A percentile compares a stretch with the other conserved stretches of the same genome.
These are phyloP conservation scores for Aporophyla nigra DNA, from an alignment of 2,888 invertebrate species.

Conservation along the genomic window DNA sequence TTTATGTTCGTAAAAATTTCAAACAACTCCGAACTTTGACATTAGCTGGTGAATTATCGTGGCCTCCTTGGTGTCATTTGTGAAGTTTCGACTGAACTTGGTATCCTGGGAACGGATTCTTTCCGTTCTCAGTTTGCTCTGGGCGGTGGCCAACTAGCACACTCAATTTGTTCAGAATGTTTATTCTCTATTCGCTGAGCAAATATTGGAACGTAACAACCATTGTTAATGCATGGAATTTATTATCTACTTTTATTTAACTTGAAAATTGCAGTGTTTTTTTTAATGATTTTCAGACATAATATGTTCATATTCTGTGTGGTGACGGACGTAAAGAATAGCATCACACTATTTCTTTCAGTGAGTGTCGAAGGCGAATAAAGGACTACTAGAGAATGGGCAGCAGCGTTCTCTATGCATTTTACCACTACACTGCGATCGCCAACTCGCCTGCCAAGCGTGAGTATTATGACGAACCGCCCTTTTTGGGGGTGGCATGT, in stretches of 20 bases:
- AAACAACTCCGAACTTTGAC: constrained; percentile 88
- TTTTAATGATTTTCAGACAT: not conserved
- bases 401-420: too few species aligned
- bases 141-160: constrained; percentile 75
- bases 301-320: too few species aligned
- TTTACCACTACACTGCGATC: too few species aligned
- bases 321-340: too few species aligned
- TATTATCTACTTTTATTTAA: not conserved
- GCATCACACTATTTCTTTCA: too few species aligned
- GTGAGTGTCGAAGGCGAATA: too few species aligned
- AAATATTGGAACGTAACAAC: constrained; percentile 45
- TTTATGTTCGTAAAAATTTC: constrained; percentile 86
- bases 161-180: constrained; percentile 73
- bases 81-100: constrained; percentile 84
- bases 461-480: too few species aligned
- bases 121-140: constrained; percentile 74
- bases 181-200: constrained; percentile 61
- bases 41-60: constrained; percentile 89
- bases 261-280: not conserved
- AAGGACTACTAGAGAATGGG: too few species aligned
- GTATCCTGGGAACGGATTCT: constrained; percentile 79
- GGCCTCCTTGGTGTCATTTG: constrained; percentile 89
- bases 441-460: too few species aligned
- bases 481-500: too few species aligned
- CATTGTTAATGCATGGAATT: constrained; percentile 35